Base-by-base conservation (phyloP, 2,113 vertebrate species). In the Myiagra hebetior region DNA sequence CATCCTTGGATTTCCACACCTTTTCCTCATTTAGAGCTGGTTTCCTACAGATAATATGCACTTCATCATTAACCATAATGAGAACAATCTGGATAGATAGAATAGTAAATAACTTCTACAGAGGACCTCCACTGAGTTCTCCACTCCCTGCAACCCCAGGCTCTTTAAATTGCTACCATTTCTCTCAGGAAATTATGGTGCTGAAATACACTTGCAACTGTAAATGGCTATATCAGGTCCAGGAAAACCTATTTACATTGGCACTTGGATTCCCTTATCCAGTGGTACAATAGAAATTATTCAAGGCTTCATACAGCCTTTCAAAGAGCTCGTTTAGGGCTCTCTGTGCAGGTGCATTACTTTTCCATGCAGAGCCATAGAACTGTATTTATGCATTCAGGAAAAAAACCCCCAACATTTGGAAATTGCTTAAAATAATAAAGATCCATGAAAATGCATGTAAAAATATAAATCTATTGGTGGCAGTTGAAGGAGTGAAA, bases 161-260 rank as follows among this genome's bases (percentile, higher is more conserved):
- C 81, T 94, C n/a, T 93, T 94, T 87, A 94, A 96, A 98, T 96
- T 97, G 84, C 50, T 94, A 55, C 89, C 50, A 78, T 91, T 97
- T 97, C 65, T 82, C 78, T 94, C 65, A 52, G 80, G 69, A 97
- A 98, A 97, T 96, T 96, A 96, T 56, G 67, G 82, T 93, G 77
- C 87, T 93, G 93, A 87, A 89, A 96, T 57, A 84, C 70, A 91
- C 94, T 97, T 81, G 75, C 92, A 87, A 85, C 94, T 80, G 85
- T 85, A 96, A 96, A 97, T 94, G 52, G 92, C 86, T 93, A 3
- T 95, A 82, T 95, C 91, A 87, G 57, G 65, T 94, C 88, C 64
- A 94, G 80, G 60, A 94, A 97, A 89, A 55, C 44, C 22, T 70
- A 37, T 91, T 95, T 87, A 47, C 68, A n/a, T 75, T 50, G 37